These are phyloP conservation scores for Delichon dasypus DNA, from an alignment of 2,797 vertebrate genomes.

Conservation along the genomic window DNA sequence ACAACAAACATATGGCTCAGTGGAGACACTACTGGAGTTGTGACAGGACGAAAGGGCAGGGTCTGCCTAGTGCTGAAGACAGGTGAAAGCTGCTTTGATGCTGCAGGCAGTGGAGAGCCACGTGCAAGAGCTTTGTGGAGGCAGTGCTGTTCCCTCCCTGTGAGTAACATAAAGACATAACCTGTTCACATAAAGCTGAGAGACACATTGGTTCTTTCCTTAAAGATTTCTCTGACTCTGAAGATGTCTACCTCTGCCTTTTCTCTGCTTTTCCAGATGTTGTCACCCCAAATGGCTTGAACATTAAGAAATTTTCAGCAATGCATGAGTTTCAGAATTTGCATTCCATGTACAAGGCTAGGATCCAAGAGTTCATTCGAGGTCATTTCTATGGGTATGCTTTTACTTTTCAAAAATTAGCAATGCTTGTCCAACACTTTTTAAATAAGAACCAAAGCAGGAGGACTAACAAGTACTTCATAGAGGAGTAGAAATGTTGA, in stretches of 20 bases:
- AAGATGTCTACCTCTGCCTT: conserved; percentile 48
- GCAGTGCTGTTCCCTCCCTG: not conserved
- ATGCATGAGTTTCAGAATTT: conserved; percentile 98
- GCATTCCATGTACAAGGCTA: conserved; percentile 88
- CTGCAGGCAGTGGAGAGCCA: not conserved
- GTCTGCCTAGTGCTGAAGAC: not conserved
- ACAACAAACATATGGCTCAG: not conserved
- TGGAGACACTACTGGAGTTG: not conserved
- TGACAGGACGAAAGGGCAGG: not conserved
- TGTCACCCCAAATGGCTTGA: conserved; percentile 93
- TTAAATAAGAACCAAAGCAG: not conserved
- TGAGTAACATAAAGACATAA: not conserved
- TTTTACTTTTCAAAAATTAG: conserved; percentile 38
- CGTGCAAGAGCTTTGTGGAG: not conserved
- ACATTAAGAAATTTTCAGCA: conserved; percentile 96
- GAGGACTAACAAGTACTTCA: not conserved
- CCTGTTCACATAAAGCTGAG: not conserved
- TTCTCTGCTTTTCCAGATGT: conserved; percentile 83
- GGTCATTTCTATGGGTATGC: conserved; percentile 97
- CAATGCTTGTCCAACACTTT: not conserved
- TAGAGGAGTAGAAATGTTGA: not conserved
- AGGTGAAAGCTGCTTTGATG: not conserved
- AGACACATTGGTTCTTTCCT: not conserved
- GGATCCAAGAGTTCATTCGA: conserved; percentile 94
- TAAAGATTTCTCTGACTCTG: conserved; percentile 19